phyloP scores from a whole-genome alignment of 1,140 invertebrate genomes.

The Tetraneura akinire region DNA sequence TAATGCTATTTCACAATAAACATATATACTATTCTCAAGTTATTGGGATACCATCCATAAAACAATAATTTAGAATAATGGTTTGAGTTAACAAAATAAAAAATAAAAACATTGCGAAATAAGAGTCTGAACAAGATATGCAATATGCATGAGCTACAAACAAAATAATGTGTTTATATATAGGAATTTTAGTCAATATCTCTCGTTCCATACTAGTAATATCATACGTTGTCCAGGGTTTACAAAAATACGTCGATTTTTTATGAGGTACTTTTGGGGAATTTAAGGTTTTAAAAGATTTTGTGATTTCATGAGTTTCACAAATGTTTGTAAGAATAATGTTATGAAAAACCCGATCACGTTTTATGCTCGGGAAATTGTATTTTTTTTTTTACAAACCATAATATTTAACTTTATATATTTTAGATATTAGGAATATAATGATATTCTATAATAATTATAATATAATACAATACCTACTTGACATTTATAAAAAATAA shows the following conservation, averaged over 20 bases:
- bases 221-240: slow-evolving; percentile 43
- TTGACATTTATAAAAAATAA: too few species aligned
- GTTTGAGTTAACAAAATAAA: not conserved
- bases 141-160: slow-evolving; percentile 40
- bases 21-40: not conserved
- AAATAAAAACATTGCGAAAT: not conserved
- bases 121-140: slow-evolving; percentile 23
- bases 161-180: slow-evolving; percentile 44
- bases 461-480: too few species aligned
- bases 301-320: slow-evolving; percentile 27
- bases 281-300: slow-evolving; percentile 49
- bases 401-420: not conserved
- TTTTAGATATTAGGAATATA: too few species aligned
- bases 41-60: slow-evolving; percentile 6
- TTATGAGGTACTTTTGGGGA: slow-evolving; percentile 23
- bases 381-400: not conserved
- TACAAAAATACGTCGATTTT: slow-evolving; percentile 42
- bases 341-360: slow-evolving; percentile 39
- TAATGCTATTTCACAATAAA: not conserved
- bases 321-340: slow-evolving; percentile 24
- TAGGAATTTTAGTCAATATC: slow-evolving; percentile 45
- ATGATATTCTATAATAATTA: too few species aligned
- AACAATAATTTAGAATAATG: slow-evolving; percentile 47
- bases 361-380: slow-evolving; percentile 5
- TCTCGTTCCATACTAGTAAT: slow-evolving; percentile 22